Percentiles rank a stretch among this genome's conserved stretches.
Conservation (phyloP, 2,797 vertebrate genomes). For the Nyctalus aviator region DNA sequence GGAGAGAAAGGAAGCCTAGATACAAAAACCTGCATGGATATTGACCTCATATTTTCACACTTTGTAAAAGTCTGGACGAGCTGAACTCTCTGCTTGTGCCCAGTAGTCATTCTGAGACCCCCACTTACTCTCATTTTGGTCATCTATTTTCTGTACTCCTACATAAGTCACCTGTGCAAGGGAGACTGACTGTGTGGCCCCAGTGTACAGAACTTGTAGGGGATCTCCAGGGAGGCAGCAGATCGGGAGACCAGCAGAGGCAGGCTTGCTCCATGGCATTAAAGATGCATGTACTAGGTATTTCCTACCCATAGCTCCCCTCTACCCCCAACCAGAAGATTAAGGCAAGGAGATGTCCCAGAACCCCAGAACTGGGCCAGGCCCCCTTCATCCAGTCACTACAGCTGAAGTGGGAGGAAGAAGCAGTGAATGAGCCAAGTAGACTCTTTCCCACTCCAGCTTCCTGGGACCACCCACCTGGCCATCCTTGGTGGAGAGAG, state of each 20-base stretch:
- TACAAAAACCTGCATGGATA: accelerated
- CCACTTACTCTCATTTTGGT: not conserved
- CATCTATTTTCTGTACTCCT: not conserved
- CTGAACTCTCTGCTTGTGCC: not conserved
- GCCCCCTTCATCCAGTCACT: not conserved
- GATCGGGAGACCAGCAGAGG: not conserved
- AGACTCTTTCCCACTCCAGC: not conserved
- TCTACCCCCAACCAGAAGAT: not conserved
- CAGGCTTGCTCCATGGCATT: accelerated
- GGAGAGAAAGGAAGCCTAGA: not conserved
- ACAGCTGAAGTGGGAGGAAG: too few relatives aligned
- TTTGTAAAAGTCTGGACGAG: not conserved
- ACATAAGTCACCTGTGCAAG: not conserved
- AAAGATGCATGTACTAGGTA: not conserved
- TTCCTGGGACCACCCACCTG: not conserved
- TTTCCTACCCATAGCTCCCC: not conserved
- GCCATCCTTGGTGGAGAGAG: not conserved
- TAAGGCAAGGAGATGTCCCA: not conserved
- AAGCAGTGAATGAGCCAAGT: accelerated
- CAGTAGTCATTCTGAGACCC: not conserved
- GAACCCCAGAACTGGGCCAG: accelerated
- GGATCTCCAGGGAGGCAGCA: too few relatives aligned
- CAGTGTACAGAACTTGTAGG: accelerated
- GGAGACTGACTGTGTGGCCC: not conserved
- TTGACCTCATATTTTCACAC: not conserved